Evolutionary conservation across 2,797 vertebrate species (phyloP).

Genomic region (Coregonus suidteri): DNA sequence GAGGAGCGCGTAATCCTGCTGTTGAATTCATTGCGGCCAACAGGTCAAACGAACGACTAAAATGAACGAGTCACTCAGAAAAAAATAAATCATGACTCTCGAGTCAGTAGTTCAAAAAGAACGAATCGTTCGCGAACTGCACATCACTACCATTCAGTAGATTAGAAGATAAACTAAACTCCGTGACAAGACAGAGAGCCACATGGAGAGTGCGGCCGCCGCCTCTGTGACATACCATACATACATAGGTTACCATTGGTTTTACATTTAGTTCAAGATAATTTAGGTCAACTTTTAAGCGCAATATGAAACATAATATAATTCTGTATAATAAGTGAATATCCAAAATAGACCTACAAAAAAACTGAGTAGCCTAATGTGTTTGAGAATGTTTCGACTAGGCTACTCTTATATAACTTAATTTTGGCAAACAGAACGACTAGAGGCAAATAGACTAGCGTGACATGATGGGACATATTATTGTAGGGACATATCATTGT

Average conservation of each 20-base stretch:
- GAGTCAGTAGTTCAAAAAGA: too few relatives aligned
- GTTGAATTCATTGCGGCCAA: too few relatives aligned
- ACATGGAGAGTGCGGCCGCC: constrained; percentile 67
- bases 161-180: not conserved
- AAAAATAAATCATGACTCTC: too few relatives aligned
- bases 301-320: not conserved
- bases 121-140: too few relatives aligned
- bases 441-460: not conserved
- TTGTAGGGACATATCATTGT: not conserved
- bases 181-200: constrained; percentile 40
- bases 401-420: not conserved
- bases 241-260: not conserved
- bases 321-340: not conserved
- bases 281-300: not conserved
- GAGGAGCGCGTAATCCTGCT: too few relatives aligned
- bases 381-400: not conserved
- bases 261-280: not conserved
- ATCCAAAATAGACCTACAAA: not conserved
- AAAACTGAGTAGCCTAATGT: not conserved
- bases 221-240: constrained; percentile 22
- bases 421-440: not conserved
- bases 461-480: not conserved
- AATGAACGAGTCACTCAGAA: too few relatives aligned
- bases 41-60: too few relatives aligned
- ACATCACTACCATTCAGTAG: not conserved